Conservation (phyloP, 2,113 vertebrate genomes). For the Redunca redunca region DNA sequence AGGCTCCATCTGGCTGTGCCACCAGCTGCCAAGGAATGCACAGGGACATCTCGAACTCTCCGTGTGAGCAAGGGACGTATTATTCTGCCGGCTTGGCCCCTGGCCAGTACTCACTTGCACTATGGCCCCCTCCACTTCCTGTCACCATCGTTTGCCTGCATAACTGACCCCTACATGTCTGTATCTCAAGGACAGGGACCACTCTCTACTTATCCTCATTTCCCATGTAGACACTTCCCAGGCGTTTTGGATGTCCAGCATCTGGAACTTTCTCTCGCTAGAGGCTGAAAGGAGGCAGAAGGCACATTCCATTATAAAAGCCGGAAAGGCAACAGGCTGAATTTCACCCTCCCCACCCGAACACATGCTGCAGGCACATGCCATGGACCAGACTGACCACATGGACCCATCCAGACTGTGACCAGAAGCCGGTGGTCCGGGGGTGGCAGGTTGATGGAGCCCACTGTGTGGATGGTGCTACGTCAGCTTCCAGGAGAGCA, state of each 20-base stretch:
- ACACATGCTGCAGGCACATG: rapidly evolving
- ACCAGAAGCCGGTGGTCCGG: not conserved
- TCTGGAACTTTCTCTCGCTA: not conserved
- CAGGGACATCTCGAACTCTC: not conserved
- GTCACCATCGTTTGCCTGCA: not conserved
- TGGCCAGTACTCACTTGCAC: not conserved
- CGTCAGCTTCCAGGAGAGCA: not conserved
- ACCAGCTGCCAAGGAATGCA: not conserved
- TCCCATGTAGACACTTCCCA: not conserved
- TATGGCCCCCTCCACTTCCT: not conserved
- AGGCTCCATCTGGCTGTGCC: not conserved
- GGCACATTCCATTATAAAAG: not conserved
- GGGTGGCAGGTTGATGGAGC: not conserved
- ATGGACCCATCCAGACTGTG: not conserved
- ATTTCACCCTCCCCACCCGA: not conserved
- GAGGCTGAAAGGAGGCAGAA: not conserved
- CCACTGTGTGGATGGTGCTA: not conserved
- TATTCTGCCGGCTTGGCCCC: not conserved
- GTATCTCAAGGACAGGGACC: not conserved
- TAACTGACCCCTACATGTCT: not conserved
- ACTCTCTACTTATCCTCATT: not conserved
- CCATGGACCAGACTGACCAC: not conserved
- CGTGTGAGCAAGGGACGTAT: rapidly evolving
- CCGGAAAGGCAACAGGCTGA: no score
- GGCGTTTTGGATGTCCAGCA: not conserved